Percentiles rank a stretch among this genome's conserved stretches.
Conservation (phyloP, 2,888 invertebrate genomes). For the Bembecia ichneumoniformis region DNA sequence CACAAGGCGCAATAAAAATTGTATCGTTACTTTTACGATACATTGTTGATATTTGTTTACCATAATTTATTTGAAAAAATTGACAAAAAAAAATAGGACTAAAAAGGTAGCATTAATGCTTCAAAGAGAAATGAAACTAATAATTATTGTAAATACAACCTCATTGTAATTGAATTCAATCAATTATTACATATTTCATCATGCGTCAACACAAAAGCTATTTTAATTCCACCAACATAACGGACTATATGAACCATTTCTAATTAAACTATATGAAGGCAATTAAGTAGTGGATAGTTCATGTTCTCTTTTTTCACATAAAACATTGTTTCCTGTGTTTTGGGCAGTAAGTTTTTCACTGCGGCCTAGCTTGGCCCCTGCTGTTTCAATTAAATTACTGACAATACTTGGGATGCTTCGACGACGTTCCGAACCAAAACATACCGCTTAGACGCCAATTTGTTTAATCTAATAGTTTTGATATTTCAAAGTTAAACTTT, state of each 20-base stretch:
- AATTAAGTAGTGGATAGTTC: conserved; percentile 56
- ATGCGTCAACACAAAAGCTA: background rate
- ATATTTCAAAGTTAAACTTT: conserved; percentile 17
- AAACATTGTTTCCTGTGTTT: conserved; percentile 62
- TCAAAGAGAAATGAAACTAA: too few relatives aligned
- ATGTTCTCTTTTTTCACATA: conserved; percentile 46
- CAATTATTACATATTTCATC: too few relatives aligned
- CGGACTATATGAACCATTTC: conserved; percentile 31
- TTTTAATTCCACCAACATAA: conserved; percentile 40
- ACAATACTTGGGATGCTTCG: conserved; percentile 65
- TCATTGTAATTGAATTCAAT: too few relatives aligned
- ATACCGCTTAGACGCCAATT: conserved; percentile 35
- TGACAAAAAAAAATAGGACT: too few relatives aligned
- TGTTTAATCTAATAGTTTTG: conserved; percentile 24
- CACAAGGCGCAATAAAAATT: too few relatives aligned
- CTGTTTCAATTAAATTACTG: conserved; percentile 72
- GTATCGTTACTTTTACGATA: too few relatives aligned
- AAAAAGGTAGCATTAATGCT: too few relatives aligned
- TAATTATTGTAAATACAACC: too few relatives aligned
- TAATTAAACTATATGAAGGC: conserved; percentile 61
- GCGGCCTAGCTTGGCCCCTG: conserved; percentile 44
- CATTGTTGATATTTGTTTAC: too few relatives aligned
- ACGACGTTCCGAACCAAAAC: conserved; percentile 56
- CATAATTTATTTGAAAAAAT: too few relatives aligned
- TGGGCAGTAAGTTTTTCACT: conserved; percentile 29